Percentiles rank a stretch among this genome's conserved stretches.
phyloP scores from a whole-genome alignment of 2,888 invertebrate species.

The Cenopis cana region DNA sequence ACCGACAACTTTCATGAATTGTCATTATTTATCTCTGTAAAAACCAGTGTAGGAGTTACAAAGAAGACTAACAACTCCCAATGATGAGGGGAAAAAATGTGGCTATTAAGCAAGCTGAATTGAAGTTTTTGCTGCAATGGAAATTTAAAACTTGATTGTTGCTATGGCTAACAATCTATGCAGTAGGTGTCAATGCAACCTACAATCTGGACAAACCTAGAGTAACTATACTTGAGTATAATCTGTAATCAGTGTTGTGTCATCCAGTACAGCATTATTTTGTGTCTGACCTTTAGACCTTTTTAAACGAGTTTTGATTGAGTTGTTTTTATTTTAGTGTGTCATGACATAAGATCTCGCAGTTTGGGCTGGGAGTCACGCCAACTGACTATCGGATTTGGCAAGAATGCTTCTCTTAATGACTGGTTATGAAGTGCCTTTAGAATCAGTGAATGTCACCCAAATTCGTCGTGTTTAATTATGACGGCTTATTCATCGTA shows the following conservation, averaged over 20 bases:
- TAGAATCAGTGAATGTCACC: neutral
- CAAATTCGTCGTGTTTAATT: neutral
- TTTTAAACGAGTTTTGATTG: neutral
- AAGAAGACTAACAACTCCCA: too few relatives aligned
- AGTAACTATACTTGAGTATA: too few relatives aligned
- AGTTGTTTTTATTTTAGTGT: neutral
- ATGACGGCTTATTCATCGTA: neutral
- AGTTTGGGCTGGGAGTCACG: neutral
- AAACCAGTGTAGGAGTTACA: too few relatives aligned
- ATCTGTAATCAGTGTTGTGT: too few relatives aligned
- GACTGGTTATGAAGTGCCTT: neutral
- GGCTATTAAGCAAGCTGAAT: neutral
- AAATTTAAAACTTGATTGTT: neutral
- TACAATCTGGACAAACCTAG: too few relatives aligned
- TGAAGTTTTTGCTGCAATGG: neutral
- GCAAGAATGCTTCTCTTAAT: neutral
- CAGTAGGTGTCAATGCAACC: too few relatives aligned
- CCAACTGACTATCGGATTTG: neutral
- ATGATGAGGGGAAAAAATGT: neutral
- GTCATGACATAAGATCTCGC: neutral
- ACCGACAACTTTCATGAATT: too few relatives aligned
- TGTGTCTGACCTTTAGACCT: neutral
- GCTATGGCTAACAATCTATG: neutral
- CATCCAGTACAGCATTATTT: neutral
- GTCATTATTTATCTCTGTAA: too few relatives aligned